Percentiles rank a stretch among this genome's conserved stretches.
Evolutionary conservation across 2,797 vertebrate species (phyloP).

Genomic region (Eleutherodactylus coqui): DNA sequence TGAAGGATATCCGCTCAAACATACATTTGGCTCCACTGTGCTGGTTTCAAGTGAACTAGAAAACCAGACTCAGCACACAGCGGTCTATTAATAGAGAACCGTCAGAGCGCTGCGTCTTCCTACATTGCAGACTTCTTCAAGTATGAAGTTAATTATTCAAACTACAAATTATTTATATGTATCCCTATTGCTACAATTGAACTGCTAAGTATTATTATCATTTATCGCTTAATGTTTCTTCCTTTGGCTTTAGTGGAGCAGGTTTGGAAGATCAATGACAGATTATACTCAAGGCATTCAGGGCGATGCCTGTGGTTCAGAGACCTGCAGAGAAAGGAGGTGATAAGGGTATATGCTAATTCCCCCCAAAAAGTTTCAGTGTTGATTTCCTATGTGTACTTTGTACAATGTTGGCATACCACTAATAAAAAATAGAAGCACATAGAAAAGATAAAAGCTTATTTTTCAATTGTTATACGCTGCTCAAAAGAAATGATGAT

Average conservation of each 20-base stretch:
- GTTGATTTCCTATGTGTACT: not conserved
- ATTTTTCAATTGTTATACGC: no score
- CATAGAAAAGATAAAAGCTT: not conserved
- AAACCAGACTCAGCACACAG: conserved; percentile 49
- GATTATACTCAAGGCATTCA: not conserved
- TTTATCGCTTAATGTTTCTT: not conserved
- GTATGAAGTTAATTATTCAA: conserved; percentile 12
- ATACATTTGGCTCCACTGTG: conserved; percentile 35
- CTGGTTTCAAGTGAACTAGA: conserved; percentile 43
- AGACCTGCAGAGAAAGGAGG: not conserved
- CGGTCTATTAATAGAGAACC: conserved; percentile 41
- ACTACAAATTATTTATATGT: not conserved
- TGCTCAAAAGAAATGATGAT: no score
- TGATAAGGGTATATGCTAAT: not conserved
- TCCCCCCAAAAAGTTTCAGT: not conserved
- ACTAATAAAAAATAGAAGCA: not conserved
- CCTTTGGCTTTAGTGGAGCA: conserved; percentile 4
- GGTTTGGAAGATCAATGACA: conserved; percentile 18
- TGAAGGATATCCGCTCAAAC: conserved; percentile 46
- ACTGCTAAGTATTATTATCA: not conserved
- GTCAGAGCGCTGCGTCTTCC: conserved; percentile 1
- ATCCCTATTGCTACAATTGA: not conserved
- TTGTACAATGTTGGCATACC: not conserved
- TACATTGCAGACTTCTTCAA: conserved; percentile 36
- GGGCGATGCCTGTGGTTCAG: not conserved